These are phyloP conservation scores for Balaenoptera acutorostrata DNA, from an alignment of 2,113 vertebrate genomes.

Conservation along the genomic window DNA sequence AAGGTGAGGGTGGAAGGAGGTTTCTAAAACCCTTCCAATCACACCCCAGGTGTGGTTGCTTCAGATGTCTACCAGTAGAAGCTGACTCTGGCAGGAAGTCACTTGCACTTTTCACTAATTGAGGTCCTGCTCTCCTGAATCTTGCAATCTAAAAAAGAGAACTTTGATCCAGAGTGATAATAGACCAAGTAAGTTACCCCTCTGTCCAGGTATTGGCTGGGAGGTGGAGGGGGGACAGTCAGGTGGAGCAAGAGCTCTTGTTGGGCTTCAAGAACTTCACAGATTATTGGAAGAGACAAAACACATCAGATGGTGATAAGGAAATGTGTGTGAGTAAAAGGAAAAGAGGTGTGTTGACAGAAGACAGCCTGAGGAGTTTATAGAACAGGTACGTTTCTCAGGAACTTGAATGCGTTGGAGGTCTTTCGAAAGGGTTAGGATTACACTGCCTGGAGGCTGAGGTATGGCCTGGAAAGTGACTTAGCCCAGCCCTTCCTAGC, in stretches of 20 bases:
- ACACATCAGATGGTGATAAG: conserved; percentile 17
- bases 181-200: background rate
- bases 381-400: background rate
- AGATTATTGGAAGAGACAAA: background rate
- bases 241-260: background rate
- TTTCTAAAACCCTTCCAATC: background rate
- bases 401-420: conserved; percentile 10
- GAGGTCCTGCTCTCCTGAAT: background rate
- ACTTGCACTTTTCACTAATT: background rate
- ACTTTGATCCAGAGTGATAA: background rate
- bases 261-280: conserved; percentile 9
- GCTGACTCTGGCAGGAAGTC: background rate
- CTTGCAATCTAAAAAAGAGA: background rate
- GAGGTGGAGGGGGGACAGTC: background rate
- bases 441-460: background rate
- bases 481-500: background rate
- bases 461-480: background rate
- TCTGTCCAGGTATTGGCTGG: background rate
- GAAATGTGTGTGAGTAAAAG: background rate
- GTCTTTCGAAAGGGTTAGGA: background rate
- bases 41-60: background rate
- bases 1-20: background rate
- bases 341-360: background rate
- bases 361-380: conserved; percentile 9
- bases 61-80: background rate